phyloP scores from a whole-genome alignment of 1,140 invertebrate species.

The Steinernema khuongi region DNA sequence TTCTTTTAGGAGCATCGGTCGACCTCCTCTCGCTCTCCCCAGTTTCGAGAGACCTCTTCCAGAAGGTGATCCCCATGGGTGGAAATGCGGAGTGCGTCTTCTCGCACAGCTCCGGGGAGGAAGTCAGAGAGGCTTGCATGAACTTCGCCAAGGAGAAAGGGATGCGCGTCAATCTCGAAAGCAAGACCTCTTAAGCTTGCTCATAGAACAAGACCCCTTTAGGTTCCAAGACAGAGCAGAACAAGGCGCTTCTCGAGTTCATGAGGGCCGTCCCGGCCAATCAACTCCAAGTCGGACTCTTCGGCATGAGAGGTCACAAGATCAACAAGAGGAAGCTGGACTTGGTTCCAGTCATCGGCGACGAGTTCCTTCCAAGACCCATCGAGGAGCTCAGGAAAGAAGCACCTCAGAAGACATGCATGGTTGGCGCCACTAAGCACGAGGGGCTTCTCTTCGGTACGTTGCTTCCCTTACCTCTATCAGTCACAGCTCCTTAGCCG shows the following conservation, averaged over 20 bases:
- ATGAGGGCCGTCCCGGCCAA: background rate
- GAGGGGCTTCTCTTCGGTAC: conserved; percentile 23
- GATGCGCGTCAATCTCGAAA: background rate
- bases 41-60: conserved; percentile 38
- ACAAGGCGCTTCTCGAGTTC: background rate
- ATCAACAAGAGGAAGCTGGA: conserved; percentile 8
- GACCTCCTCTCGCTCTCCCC: conserved; percentile 10
- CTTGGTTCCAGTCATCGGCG: conserved; percentile 18
- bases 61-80: conserved; percentile 41
- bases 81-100: conserved; percentile 34
- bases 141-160: conserved; percentile 19
- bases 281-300: background rate
- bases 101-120: conserved; percentile 20
- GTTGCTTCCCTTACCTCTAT: conserved; percentile 7
- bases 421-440: conserved; percentile 18
- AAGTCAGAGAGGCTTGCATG: conserved; percentile 3
- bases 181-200: background rate
- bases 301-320: background rate
- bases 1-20: conserved; percentile 30
- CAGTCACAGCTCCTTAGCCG: conserved; percentile 12
- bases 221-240: conserved; percentile 17
- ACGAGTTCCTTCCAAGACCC: conserved; percentile 23
- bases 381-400: conserved; percentile 23
- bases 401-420: conserved; percentile 7
- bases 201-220: background rate